phyloP scores from a whole-genome alignment of 1,140 invertebrate species.

The Rhyacophila brunnea region DNA sequence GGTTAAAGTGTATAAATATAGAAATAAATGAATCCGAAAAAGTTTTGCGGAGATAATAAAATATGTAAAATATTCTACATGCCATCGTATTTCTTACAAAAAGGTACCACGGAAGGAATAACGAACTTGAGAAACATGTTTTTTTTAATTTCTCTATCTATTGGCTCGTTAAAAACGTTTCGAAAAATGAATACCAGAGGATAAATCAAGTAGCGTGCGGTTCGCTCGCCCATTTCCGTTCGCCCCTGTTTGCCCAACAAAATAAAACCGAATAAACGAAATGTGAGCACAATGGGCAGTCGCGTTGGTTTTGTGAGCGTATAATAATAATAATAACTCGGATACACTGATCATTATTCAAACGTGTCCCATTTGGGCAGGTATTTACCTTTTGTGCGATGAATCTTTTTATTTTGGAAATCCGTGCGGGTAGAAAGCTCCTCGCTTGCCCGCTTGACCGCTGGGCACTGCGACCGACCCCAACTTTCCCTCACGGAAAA shows the following conservation, averaged over 20 bases:
- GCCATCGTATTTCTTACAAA: too few species aligned
- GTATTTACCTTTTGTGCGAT: conserved; percentile 20
- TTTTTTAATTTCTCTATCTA: too few species aligned
- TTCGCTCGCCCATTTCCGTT: neutral
- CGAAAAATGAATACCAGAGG: conserved; percentile 14
- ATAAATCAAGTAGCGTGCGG: conserved; percentile 27
- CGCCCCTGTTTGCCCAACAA: conserved; percentile 16
- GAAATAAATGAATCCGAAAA: too few species aligned
- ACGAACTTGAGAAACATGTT: too few species aligned
- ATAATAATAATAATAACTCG: conserved; percentile 2
- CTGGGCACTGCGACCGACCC: too few species aligned
- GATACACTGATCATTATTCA: conserved; percentile 24
- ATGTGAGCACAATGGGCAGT: conserved; percentile 8
- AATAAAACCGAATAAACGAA: conserved; percentile 23
- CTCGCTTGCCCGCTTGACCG: too few species aligned
- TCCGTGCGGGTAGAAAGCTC: neutral
- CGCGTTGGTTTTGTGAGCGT: neutral
- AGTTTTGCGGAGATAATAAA: too few species aligned
- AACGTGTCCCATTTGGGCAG: conserved; percentile 15
- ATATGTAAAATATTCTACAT: too few species aligned
- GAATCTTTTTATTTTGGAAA: conserved; percentile 10
- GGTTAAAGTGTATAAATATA: too few species aligned
- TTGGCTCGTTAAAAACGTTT: conserved; percentile 15
- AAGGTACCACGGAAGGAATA: too few species aligned
- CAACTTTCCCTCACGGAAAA: too few species aligned